phyloP scores from a whole-genome alignment of 2,113 vertebrate genomes.

The Osmerus eperlanus region DNA sequence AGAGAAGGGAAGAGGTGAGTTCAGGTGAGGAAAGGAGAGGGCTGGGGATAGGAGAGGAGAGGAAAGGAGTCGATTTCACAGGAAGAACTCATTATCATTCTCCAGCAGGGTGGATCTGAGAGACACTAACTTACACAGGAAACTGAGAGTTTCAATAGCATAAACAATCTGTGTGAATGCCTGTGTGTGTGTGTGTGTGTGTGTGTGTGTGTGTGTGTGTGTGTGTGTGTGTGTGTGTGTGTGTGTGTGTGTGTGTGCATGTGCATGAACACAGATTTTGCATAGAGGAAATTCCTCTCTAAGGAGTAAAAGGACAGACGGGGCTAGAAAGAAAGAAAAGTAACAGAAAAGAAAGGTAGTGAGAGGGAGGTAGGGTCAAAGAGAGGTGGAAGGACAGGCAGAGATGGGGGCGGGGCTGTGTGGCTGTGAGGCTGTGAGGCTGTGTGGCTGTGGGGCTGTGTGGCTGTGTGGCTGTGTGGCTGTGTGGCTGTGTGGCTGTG shows the following conservation, averaged over 20 bases:
- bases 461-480: too few relatives aligned
- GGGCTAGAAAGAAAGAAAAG: neutral
- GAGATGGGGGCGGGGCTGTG: neutral
- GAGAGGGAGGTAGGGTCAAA: neutral
- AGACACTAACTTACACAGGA: conserved; percentile 43
- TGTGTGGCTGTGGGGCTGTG: too few relatives aligned
- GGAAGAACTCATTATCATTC: conserved; percentile 63
- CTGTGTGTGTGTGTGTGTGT: too few relatives aligned
- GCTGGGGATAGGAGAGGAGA: neutral
- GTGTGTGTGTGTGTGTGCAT: neutral
- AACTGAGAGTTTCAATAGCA: conserved; percentile 1
- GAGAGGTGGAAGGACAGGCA: neutral
- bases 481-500: too few relatives aligned
- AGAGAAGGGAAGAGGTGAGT: neutral
- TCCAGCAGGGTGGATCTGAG: conserved; percentile 54
- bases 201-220: neutral
- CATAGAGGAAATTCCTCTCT: neutral
- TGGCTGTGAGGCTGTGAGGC: too few relatives aligned
- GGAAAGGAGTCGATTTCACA: conserved; percentile 36
- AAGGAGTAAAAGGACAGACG: neutral
- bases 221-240: neutral
- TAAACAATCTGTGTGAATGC: neutral
- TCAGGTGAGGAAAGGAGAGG: neutral
- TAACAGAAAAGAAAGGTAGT: conserved; percentile 3
- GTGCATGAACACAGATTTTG: neutral